Evolutionary conservation across 2,888 invertebrate genomes (phyloP).

Genomic region (Caradrina clavipalpis): DNA sequence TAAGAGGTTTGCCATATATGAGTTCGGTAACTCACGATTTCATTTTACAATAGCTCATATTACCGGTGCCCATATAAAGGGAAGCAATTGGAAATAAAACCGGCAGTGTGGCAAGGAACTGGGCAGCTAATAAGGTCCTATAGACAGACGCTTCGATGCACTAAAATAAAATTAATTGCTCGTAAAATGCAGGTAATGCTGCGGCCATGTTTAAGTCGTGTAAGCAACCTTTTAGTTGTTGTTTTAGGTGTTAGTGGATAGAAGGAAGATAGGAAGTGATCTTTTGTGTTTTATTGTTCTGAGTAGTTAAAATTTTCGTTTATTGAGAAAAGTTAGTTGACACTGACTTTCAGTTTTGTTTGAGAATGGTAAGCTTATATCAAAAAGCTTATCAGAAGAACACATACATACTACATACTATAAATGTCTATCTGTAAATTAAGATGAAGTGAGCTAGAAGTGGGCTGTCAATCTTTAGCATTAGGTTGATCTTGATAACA

Average conservation of each 20-base stretch:
- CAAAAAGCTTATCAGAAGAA: too few species aligned
- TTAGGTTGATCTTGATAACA: too few species aligned
- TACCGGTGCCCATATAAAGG: conserved; percentile 73
- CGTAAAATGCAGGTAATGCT: conserved; percentile 63
- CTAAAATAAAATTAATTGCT: conserved; percentile 76
- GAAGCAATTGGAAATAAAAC: conserved; percentile 72
- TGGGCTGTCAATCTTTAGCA: too few species aligned
- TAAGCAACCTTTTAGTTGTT: conserved; percentile 11
- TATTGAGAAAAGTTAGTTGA: too few species aligned
- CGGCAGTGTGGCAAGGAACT: conserved; percentile 32
- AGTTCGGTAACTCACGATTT: conserved; percentile 67
- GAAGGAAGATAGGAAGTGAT: not conserved
- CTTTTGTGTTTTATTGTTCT: too few species aligned
- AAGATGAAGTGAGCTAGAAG: too few species aligned
- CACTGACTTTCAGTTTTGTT: too few species aligned
- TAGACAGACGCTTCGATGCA: conserved; percentile 64
- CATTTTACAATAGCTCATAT: conserved; percentile 71
- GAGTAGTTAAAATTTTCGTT: not conserved
- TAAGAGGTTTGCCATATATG: conserved; percentile 61
- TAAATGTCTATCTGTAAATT: too few species aligned
- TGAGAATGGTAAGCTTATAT: too few species aligned
- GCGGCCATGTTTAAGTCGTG: conserved; percentile 34
- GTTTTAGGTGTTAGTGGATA: not conserved
- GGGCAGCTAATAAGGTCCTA: conserved; percentile 58
- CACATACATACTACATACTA: too few species aligned